phyloP scores from a whole-genome alignment of 2,888 invertebrate species.

The Andrena camellia region DNA sequence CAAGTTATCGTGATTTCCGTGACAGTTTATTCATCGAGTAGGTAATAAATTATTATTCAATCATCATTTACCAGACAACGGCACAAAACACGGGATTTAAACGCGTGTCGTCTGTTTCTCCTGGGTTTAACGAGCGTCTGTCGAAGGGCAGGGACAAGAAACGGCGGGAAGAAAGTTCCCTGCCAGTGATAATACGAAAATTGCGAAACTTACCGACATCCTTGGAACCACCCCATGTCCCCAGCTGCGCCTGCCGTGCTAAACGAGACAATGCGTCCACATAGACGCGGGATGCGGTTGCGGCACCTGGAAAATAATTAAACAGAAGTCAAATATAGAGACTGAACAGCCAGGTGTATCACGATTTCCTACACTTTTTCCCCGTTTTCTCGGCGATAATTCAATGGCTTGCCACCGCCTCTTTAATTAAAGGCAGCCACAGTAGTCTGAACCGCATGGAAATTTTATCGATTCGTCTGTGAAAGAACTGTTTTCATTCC shows the following conservation, averaged over 20 bases:
- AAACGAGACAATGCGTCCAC: conserved; percentile 95
- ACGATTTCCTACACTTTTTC: conserved; percentile 10
- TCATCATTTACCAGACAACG: too few species aligned
- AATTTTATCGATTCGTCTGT: conserved; percentile 29
- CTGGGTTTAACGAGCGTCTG: background rate
- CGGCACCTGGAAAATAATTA: conserved; percentile 89
- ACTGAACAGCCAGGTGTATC: conserved; percentile 39
- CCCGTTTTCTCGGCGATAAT: conserved; percentile 26
- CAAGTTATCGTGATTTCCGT: too few species aligned
- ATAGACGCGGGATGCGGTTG: conserved; percentile 94
- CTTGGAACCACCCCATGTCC: conserved; percentile 94
- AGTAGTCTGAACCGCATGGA: conserved; percentile 32
- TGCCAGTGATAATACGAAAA: conserved; percentile 34
- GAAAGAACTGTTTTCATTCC: conserved; percentile 32
- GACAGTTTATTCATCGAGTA: too few species aligned
- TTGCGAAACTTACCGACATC: conserved; percentile 92
- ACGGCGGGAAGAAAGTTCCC: conserved; percentile 10
- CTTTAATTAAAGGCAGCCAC: conserved; percentile 41
- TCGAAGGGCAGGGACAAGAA: background rate
- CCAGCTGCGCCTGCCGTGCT: conserved; percentile 95
- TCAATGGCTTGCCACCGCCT: conserved; percentile 22
- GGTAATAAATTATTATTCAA: too few species aligned
- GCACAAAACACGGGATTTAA: too few species aligned
- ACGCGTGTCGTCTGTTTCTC: background rate
- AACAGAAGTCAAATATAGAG: conserved; percentile 50